Evolutionary conservation across 2,113 vertebrate species (phyloP).

Genomic region (Gymnarchus niloticus): DNA sequence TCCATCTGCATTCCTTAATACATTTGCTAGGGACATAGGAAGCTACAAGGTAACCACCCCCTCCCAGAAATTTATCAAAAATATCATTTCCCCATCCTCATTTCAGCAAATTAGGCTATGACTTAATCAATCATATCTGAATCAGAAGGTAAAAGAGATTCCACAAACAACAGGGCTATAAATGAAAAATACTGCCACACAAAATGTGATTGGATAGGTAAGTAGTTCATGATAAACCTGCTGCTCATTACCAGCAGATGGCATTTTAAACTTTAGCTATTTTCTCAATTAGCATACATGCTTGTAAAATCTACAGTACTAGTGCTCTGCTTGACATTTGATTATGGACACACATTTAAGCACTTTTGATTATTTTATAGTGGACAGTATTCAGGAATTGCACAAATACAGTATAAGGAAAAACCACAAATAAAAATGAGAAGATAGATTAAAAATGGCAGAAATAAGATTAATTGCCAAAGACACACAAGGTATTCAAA

Average conservation of each 20-base stretch:
- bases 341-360: neutral
- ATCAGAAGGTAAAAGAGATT: neutral
- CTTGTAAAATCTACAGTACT: neutral
- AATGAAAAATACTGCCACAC: too few species aligned
- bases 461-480: neutral
- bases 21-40: neutral
- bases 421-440: neutral
- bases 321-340: neutral
- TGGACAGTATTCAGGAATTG: neutral
- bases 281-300: neutral
- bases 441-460: neutral
- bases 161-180: too few species aligned
- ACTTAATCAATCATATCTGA: too few species aligned
- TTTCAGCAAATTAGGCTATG: too few species aligned
- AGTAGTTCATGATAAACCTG: neutral
- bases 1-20: conserved; percentile 24
- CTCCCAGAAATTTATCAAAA: too few species aligned
- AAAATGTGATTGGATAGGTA: too few species aligned
- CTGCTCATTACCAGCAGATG: neutral
- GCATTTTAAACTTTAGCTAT: neutral
- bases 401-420: neutral
- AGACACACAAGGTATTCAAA: neutral
- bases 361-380: neutral
- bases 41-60: too few species aligned
- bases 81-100: too few species aligned